These are phyloP conservation scores for Enteromius viviparus DNA, from an alignment of 2,797 vertebrate species.

Conservation along the genomic window DNA sequence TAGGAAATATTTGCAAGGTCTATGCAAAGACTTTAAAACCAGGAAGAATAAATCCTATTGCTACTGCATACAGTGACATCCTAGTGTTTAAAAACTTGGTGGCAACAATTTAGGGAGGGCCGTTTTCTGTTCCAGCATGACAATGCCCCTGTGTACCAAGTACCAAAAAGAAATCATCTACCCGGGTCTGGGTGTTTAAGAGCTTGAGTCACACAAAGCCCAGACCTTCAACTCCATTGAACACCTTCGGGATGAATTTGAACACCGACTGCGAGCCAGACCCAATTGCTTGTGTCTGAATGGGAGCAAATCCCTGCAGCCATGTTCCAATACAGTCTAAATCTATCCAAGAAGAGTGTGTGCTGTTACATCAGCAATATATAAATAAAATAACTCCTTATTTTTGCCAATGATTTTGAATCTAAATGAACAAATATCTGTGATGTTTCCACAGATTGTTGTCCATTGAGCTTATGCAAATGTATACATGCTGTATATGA, in stretches of 20 bases:
- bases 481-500: not conserved
- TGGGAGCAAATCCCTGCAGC: conserved; percentile 28
- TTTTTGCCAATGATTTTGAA: not conserved
- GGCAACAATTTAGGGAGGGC: not conserved
- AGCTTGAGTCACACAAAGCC: conserved; percentile 24
- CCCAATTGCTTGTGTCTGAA: conserved; percentile 19
- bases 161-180: conserved; percentile 34
- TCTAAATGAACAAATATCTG: not conserved
- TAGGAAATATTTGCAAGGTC: not conserved
- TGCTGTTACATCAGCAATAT: conserved; percentile 5
- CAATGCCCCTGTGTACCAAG: not conserved
- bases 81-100: not conserved
- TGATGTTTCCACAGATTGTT: not conserved
- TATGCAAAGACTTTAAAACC: not conserved
- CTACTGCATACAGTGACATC: not conserved
- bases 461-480: not conserved
- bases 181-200: conserved; percentile 2
- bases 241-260: conserved; percentile 30
- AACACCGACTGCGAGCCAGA: not conserved
- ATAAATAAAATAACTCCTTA: not conserved
- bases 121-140: conserved; percentile 21
- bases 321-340: conserved; percentile 11
- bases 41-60: not conserved
- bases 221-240: conserved; percentile 28
- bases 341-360: conserved; percentile 15